phyloP scores from a whole-genome alignment of 2,797 vertebrate genomes.

The Benthosema pterotum region DNA sequence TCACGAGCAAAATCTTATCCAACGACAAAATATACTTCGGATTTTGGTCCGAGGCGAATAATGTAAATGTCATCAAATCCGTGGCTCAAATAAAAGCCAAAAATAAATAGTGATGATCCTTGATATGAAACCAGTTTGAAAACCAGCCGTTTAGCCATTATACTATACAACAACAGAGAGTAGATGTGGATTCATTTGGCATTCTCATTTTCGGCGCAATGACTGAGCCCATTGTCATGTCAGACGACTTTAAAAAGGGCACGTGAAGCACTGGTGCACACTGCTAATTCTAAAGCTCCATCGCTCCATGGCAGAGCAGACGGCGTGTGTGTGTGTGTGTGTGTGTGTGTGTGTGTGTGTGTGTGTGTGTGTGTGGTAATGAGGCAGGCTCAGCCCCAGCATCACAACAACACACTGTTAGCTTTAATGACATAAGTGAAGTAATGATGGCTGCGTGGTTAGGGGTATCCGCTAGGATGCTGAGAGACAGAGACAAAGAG shows the following conservation, averaged over 20 bases:
- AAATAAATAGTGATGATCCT: no score
- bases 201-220: conserved; percentile 53
- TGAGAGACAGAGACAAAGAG: conserved; percentile 5
- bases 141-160: conserved; percentile 39
- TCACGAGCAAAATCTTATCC: no score
- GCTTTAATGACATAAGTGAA: conserved; percentile 61
- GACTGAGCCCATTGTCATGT: conserved; percentile 11
- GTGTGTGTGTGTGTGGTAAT: conserved; percentile 14
- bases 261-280: conserved; percentile 11
- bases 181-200: conserved; percentile 54
- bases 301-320: neutral
- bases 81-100: no score
- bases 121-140: no score
- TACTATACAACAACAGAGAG: conserved; percentile 23
- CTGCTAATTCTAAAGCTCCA: conserved; percentile 27
- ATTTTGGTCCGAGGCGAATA: no score
- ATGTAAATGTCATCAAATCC: no score
- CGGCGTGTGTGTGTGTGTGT: neutral
- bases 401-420: conserved; percentile 42
- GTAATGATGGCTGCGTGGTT: conserved; percentile 51
- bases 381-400: conserved; percentile 30
- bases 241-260: conserved; percentile 43
- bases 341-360: conserved; percentile 8
- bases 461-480: no score
- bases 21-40: no score